These are phyloP conservation scores for Ptilonorhynchus violaceus DNA, from an alignment of 2,113 vertebrate species.

Conservation along the genomic window DNA sequence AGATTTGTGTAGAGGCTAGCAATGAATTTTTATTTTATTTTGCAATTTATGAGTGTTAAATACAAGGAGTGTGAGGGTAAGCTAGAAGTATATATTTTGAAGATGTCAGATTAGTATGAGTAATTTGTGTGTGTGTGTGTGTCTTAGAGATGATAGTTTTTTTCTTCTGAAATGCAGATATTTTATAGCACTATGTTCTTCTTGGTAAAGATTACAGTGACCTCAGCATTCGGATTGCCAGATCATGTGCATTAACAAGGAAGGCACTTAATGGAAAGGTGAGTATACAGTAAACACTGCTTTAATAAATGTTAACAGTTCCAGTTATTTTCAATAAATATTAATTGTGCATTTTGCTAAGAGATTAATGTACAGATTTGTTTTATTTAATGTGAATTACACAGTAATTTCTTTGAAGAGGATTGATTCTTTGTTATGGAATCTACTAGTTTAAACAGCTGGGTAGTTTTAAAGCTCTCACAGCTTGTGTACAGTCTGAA, in stretches of 20 bases:
- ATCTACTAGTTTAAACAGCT: not conserved
- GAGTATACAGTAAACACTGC: not conserved
- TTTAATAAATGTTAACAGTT: not conserved
- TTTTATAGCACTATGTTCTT: not conserved
- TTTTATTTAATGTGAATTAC: not conserved
- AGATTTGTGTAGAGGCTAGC: not conserved
- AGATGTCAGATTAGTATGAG: not conserved
- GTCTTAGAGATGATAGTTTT: not conserved
- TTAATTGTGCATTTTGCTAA: not conserved
- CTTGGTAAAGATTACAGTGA: slow-evolving; percentile 63
- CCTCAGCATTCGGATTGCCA: slow-evolving; percentile 75
- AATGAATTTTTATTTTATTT: not conserved
- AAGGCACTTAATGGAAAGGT: slow-evolving; percentile 6
- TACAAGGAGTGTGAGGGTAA: not conserved
- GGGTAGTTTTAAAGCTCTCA: not conserved
- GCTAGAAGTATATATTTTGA: not conserved
- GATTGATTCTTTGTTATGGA: not conserved
- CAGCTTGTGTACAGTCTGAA: not conserved
- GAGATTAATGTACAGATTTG: not conserved
- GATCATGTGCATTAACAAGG: slow-evolving; percentile 73
- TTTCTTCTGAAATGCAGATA: not conserved
- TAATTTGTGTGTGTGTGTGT: not conserved
- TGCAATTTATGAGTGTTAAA: not conserved
- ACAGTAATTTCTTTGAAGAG: not conserved
- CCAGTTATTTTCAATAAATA: not conserved